phyloP scores from a whole-genome alignment of 1,140 invertebrate species.

The Portunus trituberculatus region DNA sequence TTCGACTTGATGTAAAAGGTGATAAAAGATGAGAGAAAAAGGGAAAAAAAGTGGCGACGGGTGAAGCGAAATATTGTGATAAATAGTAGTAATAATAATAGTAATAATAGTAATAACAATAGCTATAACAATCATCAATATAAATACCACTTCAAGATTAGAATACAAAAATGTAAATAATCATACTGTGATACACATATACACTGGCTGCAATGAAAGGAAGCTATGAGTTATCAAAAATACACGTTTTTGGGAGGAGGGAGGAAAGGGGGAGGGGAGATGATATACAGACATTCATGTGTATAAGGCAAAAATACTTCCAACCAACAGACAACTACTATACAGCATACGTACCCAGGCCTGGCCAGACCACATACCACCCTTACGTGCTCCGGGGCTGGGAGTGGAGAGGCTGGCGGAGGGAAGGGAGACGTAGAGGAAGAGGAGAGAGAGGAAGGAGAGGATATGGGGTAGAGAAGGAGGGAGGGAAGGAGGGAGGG shows the following conservation, averaged over 20 bases:
- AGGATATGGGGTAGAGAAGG: not conserved
- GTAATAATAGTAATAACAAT: conserved; percentile 41
- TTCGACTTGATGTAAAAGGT: not conserved
- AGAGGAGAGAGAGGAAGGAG: not conserved
- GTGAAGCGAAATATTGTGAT: not conserved
- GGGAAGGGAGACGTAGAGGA: not conserved
- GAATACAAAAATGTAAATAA: not conserved
- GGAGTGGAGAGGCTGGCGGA: too few relatives aligned
- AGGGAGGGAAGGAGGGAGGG: not conserved
- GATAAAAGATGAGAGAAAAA: not conserved
- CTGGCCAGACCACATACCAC: not conserved
- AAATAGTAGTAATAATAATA: conserved; percentile 30
- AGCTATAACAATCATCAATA: not conserved
- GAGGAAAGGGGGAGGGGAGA: too few relatives aligned
- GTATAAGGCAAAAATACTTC: not conserved
- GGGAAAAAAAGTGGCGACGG: conserved; percentile 18
- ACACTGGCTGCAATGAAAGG: too few relatives aligned
- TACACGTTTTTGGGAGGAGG: too few relatives aligned
- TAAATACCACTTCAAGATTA: too few relatives aligned
- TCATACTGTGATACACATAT: too few relatives aligned
- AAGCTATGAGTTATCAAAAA: too few relatives aligned
- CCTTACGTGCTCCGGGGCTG: not conserved
- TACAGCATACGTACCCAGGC: not conserved
- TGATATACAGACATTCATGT: not conserved
- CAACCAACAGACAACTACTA: not conserved